phyloP scores from a whole-genome alignment of 2,888 invertebrate species.

The Chouioia cunea region DNA sequence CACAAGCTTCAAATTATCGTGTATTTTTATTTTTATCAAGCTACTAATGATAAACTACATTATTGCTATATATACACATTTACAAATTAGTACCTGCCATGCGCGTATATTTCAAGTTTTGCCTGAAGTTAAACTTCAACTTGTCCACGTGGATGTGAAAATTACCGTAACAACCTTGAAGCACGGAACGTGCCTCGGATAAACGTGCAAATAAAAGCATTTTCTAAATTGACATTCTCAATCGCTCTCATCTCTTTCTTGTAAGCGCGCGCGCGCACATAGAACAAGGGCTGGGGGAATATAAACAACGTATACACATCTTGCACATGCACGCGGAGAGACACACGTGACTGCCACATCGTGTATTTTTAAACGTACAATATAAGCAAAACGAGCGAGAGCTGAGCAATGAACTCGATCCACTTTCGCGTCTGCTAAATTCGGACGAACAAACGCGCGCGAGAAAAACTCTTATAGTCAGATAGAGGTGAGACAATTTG shows the following conservation, averaged over 20 bases:
- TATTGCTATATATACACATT: too few species aligned
- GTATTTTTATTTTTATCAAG: conserved; percentile 14
- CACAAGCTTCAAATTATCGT: background rate
- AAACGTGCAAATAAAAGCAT: too few species aligned
- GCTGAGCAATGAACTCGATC: conserved; percentile 49
- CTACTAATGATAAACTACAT: conserved; percentile 24
- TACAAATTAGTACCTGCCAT: too few species aligned
- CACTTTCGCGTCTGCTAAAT: conserved; percentile 46
- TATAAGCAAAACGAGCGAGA: background rate
- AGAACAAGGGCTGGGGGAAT: too few species aligned
- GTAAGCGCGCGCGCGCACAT: conserved; percentile 2
- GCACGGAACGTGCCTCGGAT: too few species aligned
- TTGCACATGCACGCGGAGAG: too few species aligned
- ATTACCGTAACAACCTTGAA: too few species aligned
- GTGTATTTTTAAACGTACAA: conserved; percentile 35
- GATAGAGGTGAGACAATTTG: background rate
- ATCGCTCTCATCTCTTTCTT: background rate
- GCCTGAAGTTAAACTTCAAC: too few species aligned
- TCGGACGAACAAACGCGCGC: conserved; percentile 20
- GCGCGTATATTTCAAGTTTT: too few species aligned
- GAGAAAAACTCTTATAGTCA: background rate
- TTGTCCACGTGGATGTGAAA: too few species aligned
- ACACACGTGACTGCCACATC: conserved; percentile 13
- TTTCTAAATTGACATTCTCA: background rate
- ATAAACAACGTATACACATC: background rate